phyloP scores from a whole-genome alignment of 23 tunicate genomes.

The Trididemnum nubilum region DNA sequence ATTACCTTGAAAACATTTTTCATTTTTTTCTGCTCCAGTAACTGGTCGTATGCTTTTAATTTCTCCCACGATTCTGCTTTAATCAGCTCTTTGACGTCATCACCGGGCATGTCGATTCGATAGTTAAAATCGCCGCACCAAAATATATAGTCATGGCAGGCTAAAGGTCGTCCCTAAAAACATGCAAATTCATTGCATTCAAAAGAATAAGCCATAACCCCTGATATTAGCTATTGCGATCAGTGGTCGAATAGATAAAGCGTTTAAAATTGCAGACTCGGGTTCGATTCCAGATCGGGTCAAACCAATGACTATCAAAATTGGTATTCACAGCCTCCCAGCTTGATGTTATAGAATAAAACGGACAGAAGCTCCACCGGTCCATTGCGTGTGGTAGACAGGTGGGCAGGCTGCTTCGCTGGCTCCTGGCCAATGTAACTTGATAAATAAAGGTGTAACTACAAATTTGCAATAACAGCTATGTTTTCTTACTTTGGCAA shows the following conservation, averaged over 20 bases:
- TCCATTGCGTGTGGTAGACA: too few species aligned
- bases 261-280: background rate
- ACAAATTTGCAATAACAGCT: too few species aligned
- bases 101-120: conserved; percentile 80
- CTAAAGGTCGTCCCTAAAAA: conserved; percentile 46
- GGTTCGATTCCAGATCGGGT: too few species aligned
- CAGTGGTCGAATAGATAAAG: background rate
- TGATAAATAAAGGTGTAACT: too few species aligned
- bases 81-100: conserved; percentile 71
- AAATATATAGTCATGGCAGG: conserved; percentile 79
- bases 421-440: too few species aligned
- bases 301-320: too few species aligned
- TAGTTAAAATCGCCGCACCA: conserved; percentile 99
- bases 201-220: too few species aligned
- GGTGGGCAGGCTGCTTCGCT: too few species aligned
- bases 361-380: too few species aligned
- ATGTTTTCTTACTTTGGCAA: conserved; percentile 29
- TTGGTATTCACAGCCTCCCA: too few species aligned
- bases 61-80: conserved; percentile 76
- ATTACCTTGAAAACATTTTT: conserved; percentile 78
- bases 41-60: conserved; percentile 77
- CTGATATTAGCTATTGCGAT: background rate
- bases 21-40: conserved; percentile 71
- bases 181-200: too few species aligned
- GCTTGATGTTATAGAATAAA: too few species aligned